Conservation (phyloP, 1,140 invertebrate genomes). For the Telenomus remus region DNA sequence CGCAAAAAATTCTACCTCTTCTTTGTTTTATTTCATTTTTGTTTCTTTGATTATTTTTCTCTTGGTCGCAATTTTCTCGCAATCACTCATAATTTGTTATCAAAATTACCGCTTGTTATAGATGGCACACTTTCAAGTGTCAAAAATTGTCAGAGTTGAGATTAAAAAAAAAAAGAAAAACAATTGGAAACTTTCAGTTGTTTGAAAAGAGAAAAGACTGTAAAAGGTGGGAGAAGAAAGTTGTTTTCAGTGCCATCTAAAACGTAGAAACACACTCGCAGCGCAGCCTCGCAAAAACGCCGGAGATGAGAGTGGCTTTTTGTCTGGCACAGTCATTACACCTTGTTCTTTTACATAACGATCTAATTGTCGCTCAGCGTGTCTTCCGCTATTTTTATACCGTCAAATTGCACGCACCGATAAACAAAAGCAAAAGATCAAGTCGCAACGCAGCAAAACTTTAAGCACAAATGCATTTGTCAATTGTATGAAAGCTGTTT, state of each 20-base stretch:
- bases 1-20: conserved; percentile 2
- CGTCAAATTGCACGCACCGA: conserved; percentile 49
- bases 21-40: too few relatives aligned
- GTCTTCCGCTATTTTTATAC: conserved; percentile 47
- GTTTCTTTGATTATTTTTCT: too few relatives aligned
- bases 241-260: conserved; percentile 35
- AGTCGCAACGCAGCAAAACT: conserved; percentile 57
- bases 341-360: conserved; percentile 71
- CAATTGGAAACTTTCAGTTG: background rate
- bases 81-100: background rate
- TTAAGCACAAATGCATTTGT: conserved; percentile 27
- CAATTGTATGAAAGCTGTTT: conserved; percentile 13
- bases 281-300: conserved; percentile 12
- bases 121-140: conserved; percentile 8
- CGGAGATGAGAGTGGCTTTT: conserved; percentile 6
- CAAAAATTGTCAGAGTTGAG: background rate
- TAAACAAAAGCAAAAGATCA: conserved; percentile 32
- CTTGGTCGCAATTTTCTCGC: too few relatives aligned
- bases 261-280: conserved; percentile 5
- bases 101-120: conserved; percentile 15
- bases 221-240: too few relatives aligned
- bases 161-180: conserved; percentile 4
- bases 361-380: conserved; percentile 61
- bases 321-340: conserved; percentile 64
- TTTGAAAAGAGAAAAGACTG: too few relatives aligned